A percentile compares a stretch with the other conserved stretches of the same genome.
phyloP scores from a whole-genome alignment of 2,888 invertebrate species.

The Cheilosia urbana region DNA sequence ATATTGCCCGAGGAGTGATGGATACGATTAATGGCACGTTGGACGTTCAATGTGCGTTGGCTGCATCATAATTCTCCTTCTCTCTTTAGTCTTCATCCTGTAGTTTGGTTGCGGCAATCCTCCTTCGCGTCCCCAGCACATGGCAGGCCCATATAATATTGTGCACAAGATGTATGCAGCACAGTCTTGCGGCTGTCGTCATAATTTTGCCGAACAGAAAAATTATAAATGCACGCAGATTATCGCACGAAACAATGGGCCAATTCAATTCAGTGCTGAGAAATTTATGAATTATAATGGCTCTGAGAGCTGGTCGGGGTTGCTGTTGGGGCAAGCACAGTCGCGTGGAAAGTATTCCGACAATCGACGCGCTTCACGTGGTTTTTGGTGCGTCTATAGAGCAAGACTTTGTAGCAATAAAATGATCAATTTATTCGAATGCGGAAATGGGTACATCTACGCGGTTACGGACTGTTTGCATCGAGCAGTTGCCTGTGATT shows the following conservation, averaged over 20 bases:
- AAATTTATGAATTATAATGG: slow-evolving; percentile 72
- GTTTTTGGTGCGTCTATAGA: background rate
- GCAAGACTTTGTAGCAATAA: background rate
- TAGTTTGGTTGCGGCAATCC: background rate
- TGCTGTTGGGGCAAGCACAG: slow-evolving; percentile 62
- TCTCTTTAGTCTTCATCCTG: slow-evolving; percentile 61
- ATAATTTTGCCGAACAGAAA: slow-evolving; percentile 72
- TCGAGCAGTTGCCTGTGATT: background rate
- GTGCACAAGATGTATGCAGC: slow-evolving; percentile 16
- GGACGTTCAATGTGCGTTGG: slow-evolving; percentile 74
- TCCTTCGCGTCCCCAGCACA: slow-evolving; percentile 27
- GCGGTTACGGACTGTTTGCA: background rate
- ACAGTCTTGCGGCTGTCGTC: slow-evolving; percentile 63
- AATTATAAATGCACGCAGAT: slow-evolving; percentile 71
- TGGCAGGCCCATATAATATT: background rate
- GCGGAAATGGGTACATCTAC: background rate
- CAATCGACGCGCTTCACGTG: slow-evolving; percentile 35
- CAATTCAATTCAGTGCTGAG: slow-evolving; percentile 70
- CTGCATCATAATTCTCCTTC: slow-evolving; percentile 70
- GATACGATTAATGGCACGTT: slow-evolving; percentile 74
- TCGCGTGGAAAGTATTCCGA: slow-evolving; percentile 60
- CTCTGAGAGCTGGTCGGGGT: slow-evolving; percentile 51
- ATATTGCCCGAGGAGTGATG: slow-evolving; percentile 74
- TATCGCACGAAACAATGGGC: slow-evolving; percentile 75
- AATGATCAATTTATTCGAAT: background rate